phyloP scores from a whole-genome alignment of 2,888 invertebrate genomes.

The Cephus spinipes region DNA sequence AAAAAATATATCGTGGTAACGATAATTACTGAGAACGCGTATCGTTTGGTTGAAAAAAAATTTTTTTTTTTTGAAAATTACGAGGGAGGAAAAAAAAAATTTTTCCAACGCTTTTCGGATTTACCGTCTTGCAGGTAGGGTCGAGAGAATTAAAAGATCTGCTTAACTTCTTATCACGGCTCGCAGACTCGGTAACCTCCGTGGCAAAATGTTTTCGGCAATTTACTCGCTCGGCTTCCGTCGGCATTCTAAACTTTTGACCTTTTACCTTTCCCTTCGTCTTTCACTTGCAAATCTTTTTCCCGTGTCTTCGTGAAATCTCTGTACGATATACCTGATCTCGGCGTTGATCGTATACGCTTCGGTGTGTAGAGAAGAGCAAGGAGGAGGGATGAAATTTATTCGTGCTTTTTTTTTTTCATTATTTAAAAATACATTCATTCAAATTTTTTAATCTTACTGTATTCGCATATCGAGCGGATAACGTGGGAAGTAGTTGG shows the following conservation, averaged over 20 bases:
- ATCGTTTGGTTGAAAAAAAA: background rate
- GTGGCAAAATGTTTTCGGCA: background rate
- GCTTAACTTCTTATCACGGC: slow-evolving; percentile 35
- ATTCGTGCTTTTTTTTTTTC: background rate
- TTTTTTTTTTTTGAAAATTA: background rate
- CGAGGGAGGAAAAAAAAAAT: slow-evolving; percentile 20
- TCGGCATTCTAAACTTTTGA: background rate
- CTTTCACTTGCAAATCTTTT: background rate
- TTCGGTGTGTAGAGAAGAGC: background rate
- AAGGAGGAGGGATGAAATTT: background rate
- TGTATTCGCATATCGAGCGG: background rate
- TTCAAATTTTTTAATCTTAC: background rate
- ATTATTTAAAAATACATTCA: background rate
- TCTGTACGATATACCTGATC: background rate
- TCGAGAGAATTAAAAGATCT: slow-evolving; percentile 33
- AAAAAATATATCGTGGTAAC: background rate
- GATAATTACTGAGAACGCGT: background rate
- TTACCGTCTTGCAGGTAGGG: background rate
- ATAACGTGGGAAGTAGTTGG: background rate
- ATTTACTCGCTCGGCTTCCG: background rate
- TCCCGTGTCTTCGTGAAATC: background rate
- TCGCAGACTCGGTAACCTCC: slow-evolving; percentile 23
- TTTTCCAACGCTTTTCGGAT: background rate
- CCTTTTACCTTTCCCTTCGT: background rate
- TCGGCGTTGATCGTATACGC: background rate